These are phyloP conservation scores for Drosophila vallismaia DNA, from an alignment of 2,888 invertebrate species.

Conservation along the genomic window DNA sequence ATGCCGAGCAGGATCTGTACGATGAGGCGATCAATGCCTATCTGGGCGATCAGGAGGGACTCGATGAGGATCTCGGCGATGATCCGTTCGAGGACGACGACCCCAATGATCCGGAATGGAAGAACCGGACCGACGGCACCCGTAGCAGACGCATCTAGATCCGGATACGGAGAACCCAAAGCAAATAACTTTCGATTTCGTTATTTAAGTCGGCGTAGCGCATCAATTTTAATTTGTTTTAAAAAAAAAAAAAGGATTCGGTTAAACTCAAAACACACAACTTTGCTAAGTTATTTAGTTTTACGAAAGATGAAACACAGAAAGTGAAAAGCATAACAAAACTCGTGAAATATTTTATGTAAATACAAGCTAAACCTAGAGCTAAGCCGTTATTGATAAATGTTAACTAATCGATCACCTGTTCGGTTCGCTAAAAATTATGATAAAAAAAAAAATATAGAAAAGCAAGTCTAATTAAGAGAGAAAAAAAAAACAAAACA, in stretches of 20 bases:
- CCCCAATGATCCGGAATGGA: conserved; percentile 95
- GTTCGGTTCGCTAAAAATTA: conserved; percentile 18
- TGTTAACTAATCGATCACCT: conserved; percentile 17
- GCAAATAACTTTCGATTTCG: conserved; percentile 36
- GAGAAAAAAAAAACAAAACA: background rate
- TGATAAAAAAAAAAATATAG: background rate
- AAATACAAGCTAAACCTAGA: conserved; percentile 48
- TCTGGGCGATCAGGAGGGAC: conserved; percentile 57
- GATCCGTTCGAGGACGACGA: conserved; percentile 89
- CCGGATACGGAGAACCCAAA: conserved; percentile 46
- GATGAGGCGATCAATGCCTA: conserved; percentile 73
- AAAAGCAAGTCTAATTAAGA: background rate
- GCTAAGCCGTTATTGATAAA: conserved; percentile 32
- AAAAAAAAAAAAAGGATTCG: conserved; percentile 37
- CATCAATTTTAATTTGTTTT: conserved; percentile 63
- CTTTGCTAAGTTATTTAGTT: conserved; percentile 75
- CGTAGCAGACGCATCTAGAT: conserved; percentile 62
- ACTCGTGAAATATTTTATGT: conserved; percentile 55
- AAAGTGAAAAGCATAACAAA: conserved; percentile 11
- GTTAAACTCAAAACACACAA: conserved; percentile 36
- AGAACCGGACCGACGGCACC: conserved; percentile 65
- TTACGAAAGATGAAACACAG: conserved; percentile 40
- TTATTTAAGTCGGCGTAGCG: conserved; percentile 39
- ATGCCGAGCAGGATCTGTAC: conserved; percentile 46
- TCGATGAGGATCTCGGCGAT: conserved; percentile 64